Conservation (phyloP, 1,140 invertebrate species). For the Glossosoma conforme region DNA sequence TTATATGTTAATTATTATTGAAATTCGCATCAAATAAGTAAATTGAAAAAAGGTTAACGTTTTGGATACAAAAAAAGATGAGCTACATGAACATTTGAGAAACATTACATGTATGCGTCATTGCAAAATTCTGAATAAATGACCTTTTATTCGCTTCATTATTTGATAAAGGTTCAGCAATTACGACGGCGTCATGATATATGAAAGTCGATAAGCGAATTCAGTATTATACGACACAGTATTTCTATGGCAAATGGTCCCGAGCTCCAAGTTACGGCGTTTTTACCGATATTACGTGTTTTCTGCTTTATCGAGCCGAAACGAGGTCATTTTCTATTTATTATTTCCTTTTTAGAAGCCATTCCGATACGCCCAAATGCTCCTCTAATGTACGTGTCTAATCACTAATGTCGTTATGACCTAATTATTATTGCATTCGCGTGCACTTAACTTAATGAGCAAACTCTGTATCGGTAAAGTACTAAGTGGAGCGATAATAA, state of each 20-base stretch:
- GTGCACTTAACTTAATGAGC: no score
- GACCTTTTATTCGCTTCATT: slow-evolving; percentile 26
- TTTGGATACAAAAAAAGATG: no score
- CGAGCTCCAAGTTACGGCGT: background rate
- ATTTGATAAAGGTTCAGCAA: slow-evolving; percentile 25
- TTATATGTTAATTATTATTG: no score
- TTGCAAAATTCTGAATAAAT: slow-evolving; percentile 23
- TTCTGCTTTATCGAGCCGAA: slow-evolving; percentile 1
- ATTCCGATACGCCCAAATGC: background rate
- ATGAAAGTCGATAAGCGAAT: slow-evolving; percentile 15
- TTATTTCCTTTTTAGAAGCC: slow-evolving; percentile 1
- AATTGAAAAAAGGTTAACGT: no score
- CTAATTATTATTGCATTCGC: no score
- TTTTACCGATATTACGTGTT: slow-evolving; percentile 8
- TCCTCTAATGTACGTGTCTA: no score
- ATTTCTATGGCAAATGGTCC: background rate
- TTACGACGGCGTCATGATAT: slow-evolving; percentile 23
- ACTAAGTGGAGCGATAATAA: no score
- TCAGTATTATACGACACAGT: background rate
- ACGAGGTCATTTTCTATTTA: slow-evolving; percentile 12
- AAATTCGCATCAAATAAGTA: no score
- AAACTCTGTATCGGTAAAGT: no score
- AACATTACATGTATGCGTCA: background rate
- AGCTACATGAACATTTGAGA: no score
- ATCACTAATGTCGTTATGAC: no score